Percentiles rank a stretch among this genome's conserved stretches.
Evolutionary conservation across 30 jellyfish, hydroid and myxozoan species (phyloP).

Genomic region (Aurelia sp.): DNA sequence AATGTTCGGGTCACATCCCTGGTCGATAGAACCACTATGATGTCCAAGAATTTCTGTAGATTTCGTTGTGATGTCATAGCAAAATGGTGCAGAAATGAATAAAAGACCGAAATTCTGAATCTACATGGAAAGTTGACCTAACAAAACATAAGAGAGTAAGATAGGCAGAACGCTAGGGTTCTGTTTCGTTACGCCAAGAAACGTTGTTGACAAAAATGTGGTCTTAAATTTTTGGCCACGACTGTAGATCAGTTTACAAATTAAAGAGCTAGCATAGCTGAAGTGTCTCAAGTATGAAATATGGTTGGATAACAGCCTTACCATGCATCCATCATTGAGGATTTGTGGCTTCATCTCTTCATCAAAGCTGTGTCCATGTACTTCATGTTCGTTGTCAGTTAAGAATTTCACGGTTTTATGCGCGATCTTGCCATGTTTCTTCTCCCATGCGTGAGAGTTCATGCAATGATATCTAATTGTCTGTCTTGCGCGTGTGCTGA

Average conservation of each 20-base stretch:
- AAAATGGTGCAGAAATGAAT: too few relatives aligned
- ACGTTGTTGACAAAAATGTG: too few relatives aligned
- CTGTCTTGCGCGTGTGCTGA: constrained; percentile 88
- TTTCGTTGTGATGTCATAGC: too few relatives aligned
- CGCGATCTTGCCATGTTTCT: constrained; percentile 36
- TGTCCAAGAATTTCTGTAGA: too few relatives aligned
- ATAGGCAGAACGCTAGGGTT: too few relatives aligned
- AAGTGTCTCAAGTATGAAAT: not conserved
- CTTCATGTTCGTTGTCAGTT: constrained; percentile 80
- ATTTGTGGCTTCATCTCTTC: constrained; percentile 44
- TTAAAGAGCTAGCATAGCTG: not conserved
- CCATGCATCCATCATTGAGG: constrained; percentile 91
- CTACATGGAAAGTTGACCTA: too few relatives aligned
- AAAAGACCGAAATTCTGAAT: too few relatives aligned
- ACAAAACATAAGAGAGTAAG: too few relatives aligned
- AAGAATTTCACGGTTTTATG: constrained; percentile 70
- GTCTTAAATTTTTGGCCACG: too few relatives aligned
- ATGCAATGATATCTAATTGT: constrained; percentile 82
- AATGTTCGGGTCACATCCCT: too few relatives aligned
- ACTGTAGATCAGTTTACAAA: not conserved
- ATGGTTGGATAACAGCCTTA: not conserved
- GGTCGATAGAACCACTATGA: too few relatives aligned
- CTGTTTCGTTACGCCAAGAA: too few relatives aligned
- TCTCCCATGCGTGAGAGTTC: constrained; percentile 89
- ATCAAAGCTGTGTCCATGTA: constrained; percentile 69